A percentile compares a stretch with the other conserved stretches of the same genome.
phyloP scores from a whole-genome alignment of 1,140 invertebrate species.

The Schmidtea mediterranea region DNA sequence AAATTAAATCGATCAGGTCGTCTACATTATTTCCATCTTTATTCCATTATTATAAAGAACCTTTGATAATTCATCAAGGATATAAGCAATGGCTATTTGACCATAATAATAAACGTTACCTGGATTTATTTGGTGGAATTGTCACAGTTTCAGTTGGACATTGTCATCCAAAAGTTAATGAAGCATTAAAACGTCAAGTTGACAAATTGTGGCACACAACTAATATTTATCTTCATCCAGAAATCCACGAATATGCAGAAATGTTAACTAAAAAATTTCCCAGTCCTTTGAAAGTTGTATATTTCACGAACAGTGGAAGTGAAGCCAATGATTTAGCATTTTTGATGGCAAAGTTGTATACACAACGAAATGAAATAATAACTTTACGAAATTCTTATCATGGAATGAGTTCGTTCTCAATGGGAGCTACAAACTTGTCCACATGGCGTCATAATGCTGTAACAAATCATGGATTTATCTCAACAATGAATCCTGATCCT shows the following conservation, averaged over 20 bases:
- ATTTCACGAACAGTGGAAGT: slow-evolving; percentile 76
- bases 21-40: neutral
- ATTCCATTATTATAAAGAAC: neutral
- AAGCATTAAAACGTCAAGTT: slow-evolving; percentile 45
- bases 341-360: slow-evolving; percentile 52
- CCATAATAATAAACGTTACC: slow-evolving; percentile 49
- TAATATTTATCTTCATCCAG: slow-evolving; percentile 59
- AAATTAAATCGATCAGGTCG: too few relatives aligned
- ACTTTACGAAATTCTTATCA: slow-evolving; percentile 44
- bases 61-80: neutral
- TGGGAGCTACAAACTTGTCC: slow-evolving; percentile 50
- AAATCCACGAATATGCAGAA: slow-evolving; percentile 62
- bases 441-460: slow-evolving; percentile 49
- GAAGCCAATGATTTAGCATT: slow-evolving; percentile 84
- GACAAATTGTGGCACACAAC: slow-evolving; percentile 63
- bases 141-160: slow-evolving; percentile 89
- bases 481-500: slow-evolving; percentile 66
- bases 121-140: slow-evolving; percentile 81
- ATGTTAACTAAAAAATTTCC: slow-evolving; percentile 52
- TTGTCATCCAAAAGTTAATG: slow-evolving; percentile 61
- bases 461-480: slow-evolving; percentile 35
- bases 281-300: slow-evolving; percentile 54
- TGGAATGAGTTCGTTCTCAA: slow-evolving; percentile 51
- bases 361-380: slow-evolving; percentile 52
- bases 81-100: slow-evolving; percentile 57